Evolutionary conservation across 1,140 invertebrate species (phyloP), one percentile per base, ranked within the genome.

Genomic region (Xylocopa sonorina): DNA sequence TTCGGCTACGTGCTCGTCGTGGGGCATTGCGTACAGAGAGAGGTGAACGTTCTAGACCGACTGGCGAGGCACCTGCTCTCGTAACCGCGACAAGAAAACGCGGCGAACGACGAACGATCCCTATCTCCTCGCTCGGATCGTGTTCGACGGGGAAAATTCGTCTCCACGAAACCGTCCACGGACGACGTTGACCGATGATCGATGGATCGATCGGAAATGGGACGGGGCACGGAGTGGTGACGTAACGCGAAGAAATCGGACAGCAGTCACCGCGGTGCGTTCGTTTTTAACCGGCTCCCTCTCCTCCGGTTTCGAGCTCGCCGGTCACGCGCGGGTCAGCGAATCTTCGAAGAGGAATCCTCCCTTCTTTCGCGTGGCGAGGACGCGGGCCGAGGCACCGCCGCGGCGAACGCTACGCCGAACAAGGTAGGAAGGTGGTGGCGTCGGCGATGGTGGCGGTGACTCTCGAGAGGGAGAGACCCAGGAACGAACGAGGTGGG

Each of bases 281-380:
- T 82, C 62, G 18, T 55, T 83, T 69, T 83, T 80, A 75, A 76
- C 73, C 77, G 71, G 43, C 76, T 79, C 66, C 29, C 74, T 79
- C 78, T 46, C 48, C 76, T 68, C 66, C 55, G 58, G 64, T 85
- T 85, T 84, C 80, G 73, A 76, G 63, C n/a, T 78, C 77, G 84
- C 57, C 80, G 84, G 83, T 86, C 81, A 86, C 74, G 77, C 84
- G 84, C 84, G 84, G 84, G 84, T 86, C 77, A 85, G 83, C 83
- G 77, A 83, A 85, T 80, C 83, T 84, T 85, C 58, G 67, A 76
- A 85, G 80, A 80, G 57, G 81, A 83, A 76, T 86, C 74, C 78
- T 83, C 84, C 55, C 80, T 84, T 82, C 77, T 83, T 82, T 84
- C 55, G 77, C 78, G 58, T 79, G 43, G 57, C 83, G n/a, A n/a